Evolutionary conservation across 2,113 vertebrate genomes (phyloP).

Genomic region (Odontophorus gujanensis): DNA sequence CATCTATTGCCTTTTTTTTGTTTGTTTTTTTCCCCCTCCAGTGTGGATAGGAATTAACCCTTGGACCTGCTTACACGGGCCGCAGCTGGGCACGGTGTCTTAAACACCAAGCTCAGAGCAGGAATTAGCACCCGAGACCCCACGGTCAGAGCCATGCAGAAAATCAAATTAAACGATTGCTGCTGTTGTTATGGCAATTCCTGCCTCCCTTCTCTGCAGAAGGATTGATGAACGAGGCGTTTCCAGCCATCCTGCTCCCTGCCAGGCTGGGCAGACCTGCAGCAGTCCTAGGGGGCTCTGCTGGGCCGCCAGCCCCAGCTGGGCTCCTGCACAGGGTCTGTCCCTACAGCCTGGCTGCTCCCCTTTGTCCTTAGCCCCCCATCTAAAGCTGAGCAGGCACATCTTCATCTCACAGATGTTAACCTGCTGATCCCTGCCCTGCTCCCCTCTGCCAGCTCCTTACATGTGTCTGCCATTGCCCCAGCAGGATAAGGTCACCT

Average conservation of each 20-base stretch:
- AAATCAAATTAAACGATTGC: constrained; percentile 57
- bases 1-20: neutral
- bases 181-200: constrained; percentile 66
- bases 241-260: neutral
- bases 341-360: neutral
- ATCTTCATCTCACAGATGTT: neutral
- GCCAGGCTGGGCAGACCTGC: neutral
- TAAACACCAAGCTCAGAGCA: neutral
- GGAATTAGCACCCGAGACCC: neutral
- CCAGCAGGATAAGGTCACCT: constrained; percentile 25
- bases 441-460: neutral
- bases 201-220: constrained; percentile 14
- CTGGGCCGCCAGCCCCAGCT: neutral
- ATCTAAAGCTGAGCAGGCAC: too few relatives aligned
- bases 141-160: constrained; percentile 31
- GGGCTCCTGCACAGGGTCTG: rapidly evolving
- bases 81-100: rapidly evolving
- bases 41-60: neutral
- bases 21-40: neutral
- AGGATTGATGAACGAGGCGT: constrained; percentile 13
- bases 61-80: neutral
- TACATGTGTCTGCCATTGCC: rapidly evolving
- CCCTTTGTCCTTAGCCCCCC: neutral
- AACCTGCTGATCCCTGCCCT: neutral
- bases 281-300: rapidly evolving